phyloP scores from a whole-genome alignment of 2,888 invertebrate genomes.

The Patella caerulea region DNA sequence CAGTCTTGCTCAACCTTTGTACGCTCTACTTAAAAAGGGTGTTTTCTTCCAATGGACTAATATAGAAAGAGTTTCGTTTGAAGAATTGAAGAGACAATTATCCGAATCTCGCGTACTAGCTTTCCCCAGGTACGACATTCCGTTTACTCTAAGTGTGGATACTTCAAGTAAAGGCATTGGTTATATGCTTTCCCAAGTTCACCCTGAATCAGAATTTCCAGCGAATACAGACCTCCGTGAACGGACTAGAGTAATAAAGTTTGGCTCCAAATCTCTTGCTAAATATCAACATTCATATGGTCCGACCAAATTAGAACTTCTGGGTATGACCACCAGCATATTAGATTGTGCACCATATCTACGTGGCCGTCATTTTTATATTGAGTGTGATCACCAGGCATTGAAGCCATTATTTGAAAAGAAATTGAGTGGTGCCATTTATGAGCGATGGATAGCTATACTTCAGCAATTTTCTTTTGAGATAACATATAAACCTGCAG shows the following conservation, averaged over 20 bases:
- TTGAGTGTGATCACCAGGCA: constrained; percentile 21
- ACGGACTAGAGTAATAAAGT: neutral
- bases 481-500: constrained; percentile 13
- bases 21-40: constrained; percentile 16
- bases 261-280: constrained; percentile 1
- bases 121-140: constrained; percentile 22
- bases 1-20: constrained; percentile 20
- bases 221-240: too few species aligned
- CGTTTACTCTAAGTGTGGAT: constrained; percentile 26
- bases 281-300: constrained; percentile 13
- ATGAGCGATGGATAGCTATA: constrained; percentile 17
- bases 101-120: constrained; percentile 21
- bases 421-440: constrained; percentile 21
- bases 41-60: too few species aligned
- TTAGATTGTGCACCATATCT: constrained; percentile 25
- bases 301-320: constrained; percentile 22
- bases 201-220: neutral
- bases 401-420: constrained; percentile 24
- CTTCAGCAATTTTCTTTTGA: neutral
- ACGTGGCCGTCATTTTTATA: constrained; percentile 19
- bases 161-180: constrained; percentile 18
- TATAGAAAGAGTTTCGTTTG: too few species aligned
- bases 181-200: constrained; percentile 13
- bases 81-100: neutral
- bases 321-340: constrained; percentile 20